Conservation (phyloP, 2,113 vertebrate species). For the Rhagologus leucostigma region DNA sequence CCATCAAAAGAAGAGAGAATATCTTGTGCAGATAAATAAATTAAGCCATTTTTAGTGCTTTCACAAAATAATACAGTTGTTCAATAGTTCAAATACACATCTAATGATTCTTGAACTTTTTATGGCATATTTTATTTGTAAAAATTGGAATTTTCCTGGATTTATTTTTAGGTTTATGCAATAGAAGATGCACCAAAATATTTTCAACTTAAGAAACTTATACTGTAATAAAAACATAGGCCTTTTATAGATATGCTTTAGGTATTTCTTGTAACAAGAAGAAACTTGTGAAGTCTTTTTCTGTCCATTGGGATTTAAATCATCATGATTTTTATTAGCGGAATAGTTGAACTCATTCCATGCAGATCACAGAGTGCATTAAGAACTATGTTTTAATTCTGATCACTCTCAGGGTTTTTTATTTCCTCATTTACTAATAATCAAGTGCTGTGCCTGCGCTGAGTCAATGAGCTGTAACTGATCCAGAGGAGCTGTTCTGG, state of each 20-base stretch:
- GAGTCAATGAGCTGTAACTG: not conserved
- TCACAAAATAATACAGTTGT: slow-evolving; percentile 24
- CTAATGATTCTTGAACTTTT: slow-evolving; percentile 1
- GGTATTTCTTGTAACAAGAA: not conserved
- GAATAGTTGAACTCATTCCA: not conserved
- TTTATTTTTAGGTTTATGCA: not conserved
- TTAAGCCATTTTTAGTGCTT: slow-evolving; percentile 23
- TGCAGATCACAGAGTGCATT: not conserved
- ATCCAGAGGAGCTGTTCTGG: not conserved
- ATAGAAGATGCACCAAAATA: not conserved
- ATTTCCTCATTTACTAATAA: slow-evolving; percentile 6
- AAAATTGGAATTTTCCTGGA: not conserved
- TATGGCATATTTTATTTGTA: not conserved
- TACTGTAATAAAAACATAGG: not conserved
- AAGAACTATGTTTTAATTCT: not conserved
- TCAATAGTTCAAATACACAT: slow-evolving; percentile 31
- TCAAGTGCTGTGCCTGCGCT: not conserved
- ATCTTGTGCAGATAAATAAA: slow-evolving; percentile 53
- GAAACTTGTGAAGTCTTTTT: not conserved
- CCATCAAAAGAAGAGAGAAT: slow-evolving; percentile 61
- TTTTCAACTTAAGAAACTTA: not conserved
- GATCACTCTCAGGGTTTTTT: not conserved
- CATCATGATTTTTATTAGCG: not conserved
- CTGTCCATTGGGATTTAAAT: not conserved
- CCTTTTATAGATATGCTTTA: not conserved